Base-by-base conservation (phyloP, 2,113 vertebrate genomes). In the Pimephales promelas region DNA sequence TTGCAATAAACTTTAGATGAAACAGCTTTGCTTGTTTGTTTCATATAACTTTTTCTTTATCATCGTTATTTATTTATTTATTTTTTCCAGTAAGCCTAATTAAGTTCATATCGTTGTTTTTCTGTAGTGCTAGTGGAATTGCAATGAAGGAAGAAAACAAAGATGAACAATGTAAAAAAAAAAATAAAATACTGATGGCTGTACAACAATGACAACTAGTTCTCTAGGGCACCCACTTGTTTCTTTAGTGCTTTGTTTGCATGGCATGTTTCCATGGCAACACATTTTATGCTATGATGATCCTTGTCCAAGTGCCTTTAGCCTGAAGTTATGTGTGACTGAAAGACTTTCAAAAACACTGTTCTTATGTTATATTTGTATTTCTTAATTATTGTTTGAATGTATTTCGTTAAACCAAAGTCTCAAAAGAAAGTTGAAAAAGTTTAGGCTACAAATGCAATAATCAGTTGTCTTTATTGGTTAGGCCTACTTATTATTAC, bases 181-280 rank as follows among this genome's bases (percentile, higher is more conserved):
- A 14, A 3, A n/a, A n/a, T n/a, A n/a, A n/a, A 28, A 28, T 84
- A 43, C 62, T 82, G 22, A 64, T 6, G 52, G 52, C 18, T 22
- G 78, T 77, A 71, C 45, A 82, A 86, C 74, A 2, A 16, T 66
- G 76, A 84, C 79, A 81, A 86, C 57, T 77, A 79, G 64, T 22
- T 59, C 83, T 89, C 81, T 49, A 26, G 81, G 79, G 71, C 88
- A 84, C 85, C 87, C 83, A 87, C 88, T 89, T 89, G 87, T 76
- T 89, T 87, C 83, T 82, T 82, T 70, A 52, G 86, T 54, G 34
- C 57, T 81, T 90, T 90, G 66, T 87, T 78, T 72, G 31, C 31
- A 81, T 79, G 47, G 64, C 31, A 88, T 70, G 83, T 91, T 86
- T 88, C 91, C 82, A 90, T 89, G 87, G 89, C 62, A 92, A 92